Conservation (phyloP, 2,797 vertebrate genomes). For the Craterocephalus amniculus region DNA sequence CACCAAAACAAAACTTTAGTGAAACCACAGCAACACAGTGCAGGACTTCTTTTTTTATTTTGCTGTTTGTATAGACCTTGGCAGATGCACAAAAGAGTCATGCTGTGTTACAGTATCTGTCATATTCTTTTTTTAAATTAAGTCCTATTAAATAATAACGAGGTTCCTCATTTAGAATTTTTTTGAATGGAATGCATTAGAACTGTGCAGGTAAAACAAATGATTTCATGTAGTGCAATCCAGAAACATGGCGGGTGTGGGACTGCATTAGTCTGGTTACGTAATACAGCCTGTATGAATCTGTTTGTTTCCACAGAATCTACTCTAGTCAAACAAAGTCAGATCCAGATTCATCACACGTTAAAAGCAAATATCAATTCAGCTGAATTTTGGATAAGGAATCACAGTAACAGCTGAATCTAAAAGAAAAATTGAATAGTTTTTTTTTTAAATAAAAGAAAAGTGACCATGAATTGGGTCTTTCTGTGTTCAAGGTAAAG, state of each 20-base stretch:
- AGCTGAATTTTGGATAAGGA: neutral
- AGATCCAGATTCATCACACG: neutral
- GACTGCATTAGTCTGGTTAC: conserved; percentile 62
- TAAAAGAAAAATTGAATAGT: no score
- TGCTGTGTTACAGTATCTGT: neutral
- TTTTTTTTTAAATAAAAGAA: no score
- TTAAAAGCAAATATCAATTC: neutral
- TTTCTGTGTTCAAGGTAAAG: no score
- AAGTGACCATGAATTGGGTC: no score
- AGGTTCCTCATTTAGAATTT: neutral
- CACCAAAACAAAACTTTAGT: conserved; percentile 13
- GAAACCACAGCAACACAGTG: conserved; percentile 22
- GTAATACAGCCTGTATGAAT: conserved; percentile 48
- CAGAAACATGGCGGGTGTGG: conserved; percentile 28
- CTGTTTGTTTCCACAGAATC: conserved; percentile 33
- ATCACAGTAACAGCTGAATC: neutral
- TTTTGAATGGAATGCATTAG: neutral
- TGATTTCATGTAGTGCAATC: conserved; percentile 12
- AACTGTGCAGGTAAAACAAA: neutral
- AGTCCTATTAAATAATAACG: neutral
- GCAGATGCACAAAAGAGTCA: neutral
- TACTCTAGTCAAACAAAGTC: neutral
- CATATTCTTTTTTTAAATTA: neutral
- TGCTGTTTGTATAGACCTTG: neutral
- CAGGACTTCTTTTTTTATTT: neutral